Evolutionary conservation across 1,140 invertebrate species (phyloP).

Genomic region (Cotesia typhae): DNA sequence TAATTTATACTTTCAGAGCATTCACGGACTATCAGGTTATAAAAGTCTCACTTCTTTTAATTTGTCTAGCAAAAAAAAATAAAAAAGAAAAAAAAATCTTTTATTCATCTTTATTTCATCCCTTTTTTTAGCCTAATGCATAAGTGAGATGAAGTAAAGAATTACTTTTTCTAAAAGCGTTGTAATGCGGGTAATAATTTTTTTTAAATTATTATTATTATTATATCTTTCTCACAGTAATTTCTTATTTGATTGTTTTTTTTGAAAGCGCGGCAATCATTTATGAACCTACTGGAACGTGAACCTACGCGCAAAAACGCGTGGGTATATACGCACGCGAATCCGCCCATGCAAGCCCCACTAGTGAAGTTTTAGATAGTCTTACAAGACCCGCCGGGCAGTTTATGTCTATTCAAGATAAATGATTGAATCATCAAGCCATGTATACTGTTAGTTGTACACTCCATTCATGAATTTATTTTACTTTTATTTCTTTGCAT

Average conservation of each 20-base stretch:
- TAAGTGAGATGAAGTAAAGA: too few relatives aligned
- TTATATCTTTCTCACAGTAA: neutral
- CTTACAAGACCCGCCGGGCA: neutral
- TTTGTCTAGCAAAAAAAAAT: too few relatives aligned
- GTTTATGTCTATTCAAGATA: conserved; percentile 21
- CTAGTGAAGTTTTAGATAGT: conserved; percentile 3
- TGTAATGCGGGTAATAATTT: conserved; percentile 22
- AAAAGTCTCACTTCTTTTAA: too few relatives aligned
- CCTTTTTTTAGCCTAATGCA: too few relatives aligned
- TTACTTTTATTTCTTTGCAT: neutral
- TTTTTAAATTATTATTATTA: conserved; percentile 9
- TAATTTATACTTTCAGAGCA: too few relatives aligned
- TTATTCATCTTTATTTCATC: too few relatives aligned
- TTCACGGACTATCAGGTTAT: too few relatives aligned
- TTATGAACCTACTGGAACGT: conserved; percentile 34
- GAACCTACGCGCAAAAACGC: conserved; percentile 36
- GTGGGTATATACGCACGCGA: conserved; percentile 40
- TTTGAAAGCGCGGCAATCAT: conserved; percentile 31
- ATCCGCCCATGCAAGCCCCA: conserved; percentile 35
- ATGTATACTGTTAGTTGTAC: neutral
- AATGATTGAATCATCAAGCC: conserved; percentile 36
- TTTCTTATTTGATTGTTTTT: neutral
- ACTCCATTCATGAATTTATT: conserved; percentile 24
- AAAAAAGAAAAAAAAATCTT: too few relatives aligned
- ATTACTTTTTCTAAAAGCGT: too few relatives aligned